Base-by-base conservation (phyloP, 2,797 vertebrate genomes). In the Micrastur ruficollis region DNA sequence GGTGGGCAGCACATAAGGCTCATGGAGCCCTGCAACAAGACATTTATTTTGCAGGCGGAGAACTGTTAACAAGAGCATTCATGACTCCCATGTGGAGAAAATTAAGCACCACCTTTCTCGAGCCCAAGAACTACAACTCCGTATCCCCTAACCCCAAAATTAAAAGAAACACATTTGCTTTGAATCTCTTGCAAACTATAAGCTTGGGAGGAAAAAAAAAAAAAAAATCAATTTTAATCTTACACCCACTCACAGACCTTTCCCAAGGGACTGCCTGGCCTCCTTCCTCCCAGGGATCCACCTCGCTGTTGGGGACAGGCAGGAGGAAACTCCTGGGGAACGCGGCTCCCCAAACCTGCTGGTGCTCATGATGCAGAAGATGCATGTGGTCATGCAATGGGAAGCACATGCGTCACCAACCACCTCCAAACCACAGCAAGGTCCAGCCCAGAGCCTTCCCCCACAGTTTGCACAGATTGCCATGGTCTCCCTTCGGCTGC, bases 261-360 rank as follows among this genome's bases (percentile, higher is more conserved):
- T 66, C 63, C 74, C 8, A 7, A 47, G 47, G 44, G 38, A 32
- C 6, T 17, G 36, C 14, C 11, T 20, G 32, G 38, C 7, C 66
- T 42, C 47, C 23, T 12, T 11, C 14, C 44, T 52, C 49, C 53
- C 22, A 32, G 29, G 38, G 8, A 56, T 29, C 62, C 34, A 26
- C 26, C 44, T 27, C 1, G 0, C 22, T 9, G 7, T 31, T 0
- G 1, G 17, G 56, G 8, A 29, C 0, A 1, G 14, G 34, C 72
- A 73, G 49, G 26, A 68, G 9, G 68, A 22, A 66, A 11, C 40
- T 38, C 36, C 23, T 8, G 22, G 55, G 38, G 50, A 67, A 34
- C 0, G 1, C 0, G 2, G 40, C 17, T 42, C 56, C 47, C 36
- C 47, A 68, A 11, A 29, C 19, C 61, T 19, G 5, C 22, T 4